Conservation (phyloP, 1,140 invertebrate genomes). For the Proctacanthus coquilletti region DNA sequence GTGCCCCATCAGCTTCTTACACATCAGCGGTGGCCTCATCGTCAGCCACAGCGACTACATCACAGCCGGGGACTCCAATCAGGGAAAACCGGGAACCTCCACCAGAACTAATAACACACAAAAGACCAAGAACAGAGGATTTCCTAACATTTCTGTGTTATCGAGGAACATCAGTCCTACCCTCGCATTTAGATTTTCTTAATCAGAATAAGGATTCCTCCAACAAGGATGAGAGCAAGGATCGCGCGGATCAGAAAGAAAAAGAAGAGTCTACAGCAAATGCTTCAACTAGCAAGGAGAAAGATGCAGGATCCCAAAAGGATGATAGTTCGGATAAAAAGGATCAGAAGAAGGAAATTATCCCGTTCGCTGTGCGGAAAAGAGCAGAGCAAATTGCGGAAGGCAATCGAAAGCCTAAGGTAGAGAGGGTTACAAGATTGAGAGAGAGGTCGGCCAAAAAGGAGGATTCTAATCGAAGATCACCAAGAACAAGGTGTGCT, state of each 20-base stretch:
- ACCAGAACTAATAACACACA: slow-evolving; percentile 44
- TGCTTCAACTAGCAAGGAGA: background rate
- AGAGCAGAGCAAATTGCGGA: slow-evolving; percentile 30
- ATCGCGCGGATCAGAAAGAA: background rate
- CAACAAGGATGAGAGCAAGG: background rate
- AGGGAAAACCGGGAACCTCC: slow-evolving; percentile 30
- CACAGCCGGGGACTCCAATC: slow-evolving; percentile 33
- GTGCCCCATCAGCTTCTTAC: slow-evolving; percentile 29
- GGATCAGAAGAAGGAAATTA: slow-evolving; percentile 16
- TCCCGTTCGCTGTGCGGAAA: slow-evolving; percentile 38
- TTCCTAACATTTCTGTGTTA: slow-evolving; percentile 81
- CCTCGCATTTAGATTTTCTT: slow-evolving; percentile 58
- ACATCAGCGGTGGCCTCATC: slow-evolving; percentile 25
- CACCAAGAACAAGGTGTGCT: background rate
- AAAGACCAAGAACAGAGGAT: slow-evolving; percentile 74
- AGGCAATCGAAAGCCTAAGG: slow-evolving; percentile 12
- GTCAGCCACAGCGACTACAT: slow-evolving; percentile 41
- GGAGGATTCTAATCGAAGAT: slow-evolving; percentile 3
- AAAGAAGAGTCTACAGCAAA: background rate
- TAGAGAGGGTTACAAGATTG: background rate
- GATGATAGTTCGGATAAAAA: slow-evolving; percentile 4
- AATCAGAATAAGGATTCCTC: slow-evolving; percentile 26
- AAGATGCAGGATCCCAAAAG: background rate
- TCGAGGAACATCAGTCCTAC: slow-evolving; percentile 59
- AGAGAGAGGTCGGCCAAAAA: slow-evolving; percentile 5